phyloP scores from a whole-genome alignment of 2,797 vertebrate genomes.

The Pempheris klunzingeri region DNA sequence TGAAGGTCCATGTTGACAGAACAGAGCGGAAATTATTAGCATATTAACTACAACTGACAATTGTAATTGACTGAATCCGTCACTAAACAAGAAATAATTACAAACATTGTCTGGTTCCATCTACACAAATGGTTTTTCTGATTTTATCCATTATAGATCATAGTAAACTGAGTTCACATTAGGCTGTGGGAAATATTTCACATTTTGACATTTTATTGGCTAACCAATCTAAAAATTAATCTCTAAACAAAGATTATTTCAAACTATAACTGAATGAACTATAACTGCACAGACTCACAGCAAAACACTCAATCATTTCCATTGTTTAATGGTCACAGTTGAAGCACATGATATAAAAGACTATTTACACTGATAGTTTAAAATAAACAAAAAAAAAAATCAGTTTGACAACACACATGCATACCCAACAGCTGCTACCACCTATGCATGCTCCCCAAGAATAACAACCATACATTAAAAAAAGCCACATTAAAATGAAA shows the following conservation, averaged over 20 bases:
- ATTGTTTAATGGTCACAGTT: conserved; percentile 89
- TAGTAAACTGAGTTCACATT: neutral
- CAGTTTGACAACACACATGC: conserved; percentile 64
- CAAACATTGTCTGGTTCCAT: neutral
- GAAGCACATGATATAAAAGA: conserved; percentile 86
- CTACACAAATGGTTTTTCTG: neutral
- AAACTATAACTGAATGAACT: neutral
- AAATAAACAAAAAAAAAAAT: conserved; percentile 62
- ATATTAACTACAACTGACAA: neutral
- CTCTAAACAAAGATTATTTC: too few species aligned
- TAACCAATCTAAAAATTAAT: neutral
- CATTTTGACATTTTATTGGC: neutral
- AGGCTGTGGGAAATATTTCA: neutral
- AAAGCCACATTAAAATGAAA: conserved; percentile 74
- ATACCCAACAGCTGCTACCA: conserved; percentile 69
- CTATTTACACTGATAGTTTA: conserved; percentile 84
- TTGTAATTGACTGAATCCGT: neutral
- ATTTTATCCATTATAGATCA: neutral
- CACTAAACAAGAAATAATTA: neutral
- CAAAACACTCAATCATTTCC: conserved; percentile 58
- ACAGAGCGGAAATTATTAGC: neutral
- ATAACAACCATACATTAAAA: conserved; percentile 76
- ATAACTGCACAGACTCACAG: conserved; percentile 27
- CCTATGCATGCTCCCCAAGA: conserved; percentile 75
- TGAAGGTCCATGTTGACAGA: neutral